Base-by-base conservation (phyloP, 64 coral and sea anemone species). In the Actinia equina region DNA sequence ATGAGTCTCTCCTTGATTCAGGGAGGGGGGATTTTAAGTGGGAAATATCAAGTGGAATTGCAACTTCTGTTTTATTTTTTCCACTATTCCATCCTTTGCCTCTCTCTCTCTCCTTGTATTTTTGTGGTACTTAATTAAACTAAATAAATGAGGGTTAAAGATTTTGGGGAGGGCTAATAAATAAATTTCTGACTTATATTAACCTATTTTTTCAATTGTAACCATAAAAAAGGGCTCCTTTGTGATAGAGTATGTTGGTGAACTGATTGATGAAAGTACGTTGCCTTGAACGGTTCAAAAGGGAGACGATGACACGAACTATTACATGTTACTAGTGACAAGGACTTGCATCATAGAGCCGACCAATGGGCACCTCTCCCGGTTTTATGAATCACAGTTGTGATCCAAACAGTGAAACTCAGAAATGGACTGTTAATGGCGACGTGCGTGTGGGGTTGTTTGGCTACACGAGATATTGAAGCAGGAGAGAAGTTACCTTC, bases 311-410 rank as follows among this genome's bases (percentile, higher is more conserved):
- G 91, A 95, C 59, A 93, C 88, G 18, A 99, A 99, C 79, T 99
- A 99, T 46, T 99, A 99, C 82, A 99, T 99, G 97, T 85, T 99
- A 99, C 97, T 18, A 99, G 95, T 79, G 97, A 99, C 43, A 99
- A 99, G 71, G 97, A 99, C 63, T n/a, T 99, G 97, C 61, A 99
- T 99, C 26, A 99, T 99, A 42, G 97, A 99, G 97, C 97, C 58
- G 97, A 2, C 97, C 97, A 52, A 99, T 99, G 97, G 97, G 9
- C 95, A 99, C 76, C 89, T 93, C 14, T 90, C 97, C 2, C 79
- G 97, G 7, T 99, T 99, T n/a, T 78, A 99, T 99, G 97, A 99
- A 99, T 43, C 97, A 99, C 61, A 95, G 93, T 43, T 99, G 97
- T 93, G 93, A 93, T 65, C 97, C 97, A 82, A 99, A 99, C 61